A percentile compares a stretch with the other conserved stretches of the same genome.
Conservation (phyloP, 1,140 invertebrate species). For the Elymnias hypermnestra region DNA sequence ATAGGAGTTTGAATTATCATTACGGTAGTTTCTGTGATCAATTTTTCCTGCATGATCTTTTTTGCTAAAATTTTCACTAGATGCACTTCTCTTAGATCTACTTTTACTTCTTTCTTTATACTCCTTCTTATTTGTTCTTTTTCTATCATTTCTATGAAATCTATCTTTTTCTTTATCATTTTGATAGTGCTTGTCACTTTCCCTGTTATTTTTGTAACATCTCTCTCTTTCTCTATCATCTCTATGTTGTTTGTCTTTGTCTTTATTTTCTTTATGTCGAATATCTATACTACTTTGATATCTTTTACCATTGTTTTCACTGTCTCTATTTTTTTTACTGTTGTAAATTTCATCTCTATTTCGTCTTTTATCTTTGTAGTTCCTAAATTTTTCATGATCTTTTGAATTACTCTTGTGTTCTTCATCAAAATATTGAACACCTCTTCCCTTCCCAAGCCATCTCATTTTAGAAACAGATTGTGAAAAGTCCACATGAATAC, state of each 20-base stretch:
- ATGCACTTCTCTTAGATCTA: too few relatives aligned
- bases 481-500: slow-evolving; percentile 99
- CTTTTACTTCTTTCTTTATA: slow-evolving; percentile 18
- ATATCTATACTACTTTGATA: slow-evolving; percentile 15
- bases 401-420: slow-evolving; percentile 10
- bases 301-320: slow-evolving; percentile 5
- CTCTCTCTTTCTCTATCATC: slow-evolving; percentile 6
- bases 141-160: slow-evolving; percentile 14
- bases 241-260: slow-evolving; percentile 18
- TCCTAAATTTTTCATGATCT: slow-evolving; percentile 12
- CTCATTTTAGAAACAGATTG: slow-evolving; percentile 97
- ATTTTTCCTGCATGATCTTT: too few relatives aligned
- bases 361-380: background rate
- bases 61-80: too few relatives aligned
- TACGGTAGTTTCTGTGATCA: too few relatives aligned
- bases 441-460: slow-evolving; percentile 90
- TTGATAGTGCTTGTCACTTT: slow-evolving; percentile 11
- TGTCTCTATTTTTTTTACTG: slow-evolving; percentile 12
- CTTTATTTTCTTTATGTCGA: slow-evolving; percentile 12
- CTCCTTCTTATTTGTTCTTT: slow-evolving; percentile 11
- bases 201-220: slow-evolving; percentile 9
- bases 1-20: slow-evolving; percentile 2
- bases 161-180: slow-evolving; percentile 16
- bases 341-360: slow-evolving; percentile 9
- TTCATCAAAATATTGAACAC: slow-evolving; percentile 76